Percentiles rank a stretch among this genome's conserved stretches.
phyloP scores from a whole-genome alignment of 1,140 invertebrate species.

The Temnothorax longispinosus region DNA sequence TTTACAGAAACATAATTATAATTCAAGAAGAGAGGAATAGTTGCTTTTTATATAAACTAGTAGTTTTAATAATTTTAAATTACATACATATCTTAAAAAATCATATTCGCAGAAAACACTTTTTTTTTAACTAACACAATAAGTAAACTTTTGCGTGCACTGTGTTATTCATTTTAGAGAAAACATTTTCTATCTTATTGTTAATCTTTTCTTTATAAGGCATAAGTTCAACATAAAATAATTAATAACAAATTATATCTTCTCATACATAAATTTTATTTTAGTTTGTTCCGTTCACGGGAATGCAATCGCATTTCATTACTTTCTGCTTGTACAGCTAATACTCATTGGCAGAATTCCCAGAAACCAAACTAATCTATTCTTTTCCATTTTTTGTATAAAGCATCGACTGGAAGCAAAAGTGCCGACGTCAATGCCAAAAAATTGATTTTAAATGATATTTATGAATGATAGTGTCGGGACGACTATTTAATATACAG shows the following conservation, averaged over 20 bases:
- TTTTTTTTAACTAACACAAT: too few species aligned
- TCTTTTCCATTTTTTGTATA: constrained; percentile 4
- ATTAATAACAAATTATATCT: not conserved
- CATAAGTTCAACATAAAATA: not conserved
- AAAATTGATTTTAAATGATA: constrained; percentile 28
- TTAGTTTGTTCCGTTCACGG: not conserved
- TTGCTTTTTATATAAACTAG: not conserved
- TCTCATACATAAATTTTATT: not conserved
- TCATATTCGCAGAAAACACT: not conserved
- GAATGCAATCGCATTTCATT: not conserved
- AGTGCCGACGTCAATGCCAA: not conserved
- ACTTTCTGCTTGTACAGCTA: too few species aligned
- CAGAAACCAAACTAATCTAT: not conserved
- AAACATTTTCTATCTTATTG: not conserved
- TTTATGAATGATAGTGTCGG: constrained; percentile 12
- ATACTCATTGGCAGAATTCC: not conserved
- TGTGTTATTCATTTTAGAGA: not conserved
- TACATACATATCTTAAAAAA: not conserved
- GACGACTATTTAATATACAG: constrained; percentile 6
- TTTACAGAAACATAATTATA: not conserved
- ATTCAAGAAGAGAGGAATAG: not conserved
- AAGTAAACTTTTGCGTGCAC: too few species aligned
- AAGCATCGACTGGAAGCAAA: constrained; percentile 20
- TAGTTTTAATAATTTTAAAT: not conserved
- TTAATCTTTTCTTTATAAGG: not conserved